A percentile compares a stretch with the other conserved stretches of the same genome.
Conservation (phyloP, 2,888 invertebrate species). For the Lasius fuliginosus region DNA sequence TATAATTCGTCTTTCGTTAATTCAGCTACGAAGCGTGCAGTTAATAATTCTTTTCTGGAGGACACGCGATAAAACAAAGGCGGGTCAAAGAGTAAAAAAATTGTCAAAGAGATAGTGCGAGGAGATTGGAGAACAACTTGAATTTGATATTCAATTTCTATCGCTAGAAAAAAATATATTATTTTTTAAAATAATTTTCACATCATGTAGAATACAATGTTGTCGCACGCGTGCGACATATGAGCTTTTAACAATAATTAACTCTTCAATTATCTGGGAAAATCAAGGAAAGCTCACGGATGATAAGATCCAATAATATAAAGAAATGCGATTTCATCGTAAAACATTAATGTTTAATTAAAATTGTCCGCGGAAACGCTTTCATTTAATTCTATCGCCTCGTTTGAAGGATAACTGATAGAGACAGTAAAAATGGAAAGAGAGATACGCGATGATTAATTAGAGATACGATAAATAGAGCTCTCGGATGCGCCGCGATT, state of each 20-base stretch:
- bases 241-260: background rate
- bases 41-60: slow-evolving; percentile 78
- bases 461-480: slow-evolving; percentile 64
- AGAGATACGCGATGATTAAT: slow-evolving; percentile 61
- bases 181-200: background rate
- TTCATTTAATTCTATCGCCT: slow-evolving; percentile 29
- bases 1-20: slow-evolving; percentile 79
- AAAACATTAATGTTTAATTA: slow-evolving; percentile 28
- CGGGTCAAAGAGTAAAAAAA: slow-evolving; percentile 57
- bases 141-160: slow-evolving; percentile 5
- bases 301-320: background rate
- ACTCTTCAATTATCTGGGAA: background rate
- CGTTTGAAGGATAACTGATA: slow-evolving; percentile 37
- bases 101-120: background rate
- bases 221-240: background rate
- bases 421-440: slow-evolving; percentile 37
- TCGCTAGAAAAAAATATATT: background rate
- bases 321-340: background rate
- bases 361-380: background rate
- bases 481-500: slow-evolving; percentile 62
- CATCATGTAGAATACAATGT: background rate
- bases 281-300: slow-evolving; percentile 33
- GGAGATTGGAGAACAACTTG: slow-evolving; percentile 16
- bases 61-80: slow-evolving; percentile 76
- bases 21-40: slow-evolving; percentile 79